A percentile compares a stretch with the other conserved stretches of the same genome.
Conservation (phyloP, 2,113 vertebrate genomes). For the Lampris megalopsis region DNA sequence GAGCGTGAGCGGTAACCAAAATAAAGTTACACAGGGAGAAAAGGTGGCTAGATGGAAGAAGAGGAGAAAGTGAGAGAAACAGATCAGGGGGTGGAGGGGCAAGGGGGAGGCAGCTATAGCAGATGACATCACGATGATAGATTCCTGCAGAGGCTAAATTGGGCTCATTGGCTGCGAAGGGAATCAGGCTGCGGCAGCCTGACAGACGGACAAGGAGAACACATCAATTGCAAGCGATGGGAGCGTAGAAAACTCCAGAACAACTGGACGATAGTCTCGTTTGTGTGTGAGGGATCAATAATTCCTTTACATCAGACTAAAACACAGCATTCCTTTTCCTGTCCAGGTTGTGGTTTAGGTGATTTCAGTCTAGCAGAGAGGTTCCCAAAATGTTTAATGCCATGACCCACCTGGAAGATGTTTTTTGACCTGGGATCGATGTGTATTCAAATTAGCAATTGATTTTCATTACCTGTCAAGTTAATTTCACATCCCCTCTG, state of each 20-base stretch:
- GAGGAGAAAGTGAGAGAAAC: constrained; percentile 44
- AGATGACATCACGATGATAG: constrained; percentile 81
- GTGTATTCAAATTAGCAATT: no score
- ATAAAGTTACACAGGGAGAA: no score
- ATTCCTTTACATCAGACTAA: constrained; percentile 52
- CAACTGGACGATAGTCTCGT: constrained; percentile 68
- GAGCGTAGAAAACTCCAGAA: constrained; percentile 67
- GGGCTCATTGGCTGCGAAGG: constrained; percentile 71
- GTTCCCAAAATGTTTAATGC: no score
- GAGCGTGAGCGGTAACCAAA: no score
- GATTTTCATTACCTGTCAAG: no score
- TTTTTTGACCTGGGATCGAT: no score
- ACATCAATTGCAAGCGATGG: constrained; percentile 66
- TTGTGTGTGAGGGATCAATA: constrained; percentile 64
- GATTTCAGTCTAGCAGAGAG: background rate
- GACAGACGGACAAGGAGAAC: constrained; percentile 65
- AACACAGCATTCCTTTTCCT: constrained; percentile 44
- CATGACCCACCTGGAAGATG: no score
- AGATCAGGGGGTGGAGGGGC: constrained; percentile 62
- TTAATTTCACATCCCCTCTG: no score
- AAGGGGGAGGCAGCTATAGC: constrained; percentile 53
- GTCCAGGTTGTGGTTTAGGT: constrained; percentile 40
- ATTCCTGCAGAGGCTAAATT: constrained; percentile 79
- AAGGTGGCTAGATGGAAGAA: background rate
- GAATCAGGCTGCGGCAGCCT: constrained; percentile 74